Evolutionary conservation across 92 coral and sea anemone genomes (phyloP), one percentile per base, ranked within the genome.

Genomic region (Epizoanthus stellaris): DNA sequence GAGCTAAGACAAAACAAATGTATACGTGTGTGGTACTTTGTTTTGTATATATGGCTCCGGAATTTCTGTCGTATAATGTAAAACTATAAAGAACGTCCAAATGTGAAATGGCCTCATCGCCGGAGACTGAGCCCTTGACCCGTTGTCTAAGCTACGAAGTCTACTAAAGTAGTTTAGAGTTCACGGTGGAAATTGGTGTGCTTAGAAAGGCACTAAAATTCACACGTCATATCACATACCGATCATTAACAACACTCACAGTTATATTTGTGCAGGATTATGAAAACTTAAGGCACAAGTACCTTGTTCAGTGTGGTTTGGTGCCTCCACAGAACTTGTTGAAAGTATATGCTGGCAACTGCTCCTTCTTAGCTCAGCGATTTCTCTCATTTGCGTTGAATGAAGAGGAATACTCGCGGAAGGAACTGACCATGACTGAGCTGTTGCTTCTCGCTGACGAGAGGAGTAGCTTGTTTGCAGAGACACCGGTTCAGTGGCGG

Each of bases 341-440:
- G 83, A 64, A 79, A 64, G 71, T 43, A 61, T 10, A 42, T 79
- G 83, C 6, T 63, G 83, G 70, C 59, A 79, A 20, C 73, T 79
- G 59, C 72, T 63, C 53, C 83, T 79, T 19, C 83, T 79, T 1
- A 63, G 19, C 23, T 79, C 83, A 45, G 60, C 70, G 20, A 62
- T 42, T 20, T 43, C 83, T 79, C 83, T 79, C 83, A 79, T 21
- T 79, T 42, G 83, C 16, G 83, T 58, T 42, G 72, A 79, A 10
- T 70, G 60, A 19, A 47, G 64, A 13, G 83, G 52, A 60, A 79
- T 19, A n/a, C 71, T 79, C 3, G 83, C 42, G 14, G 83, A 21
- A 20, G 83, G 72, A 42, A 12, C 45, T 3, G 83, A 15, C 83
- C 83, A 79, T 45, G 83, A 23, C 61, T 63, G 30, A 15, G 42